Conservation (phyloP, 23 tunicate genomes). For the Oikopleura dioica region DNA sequence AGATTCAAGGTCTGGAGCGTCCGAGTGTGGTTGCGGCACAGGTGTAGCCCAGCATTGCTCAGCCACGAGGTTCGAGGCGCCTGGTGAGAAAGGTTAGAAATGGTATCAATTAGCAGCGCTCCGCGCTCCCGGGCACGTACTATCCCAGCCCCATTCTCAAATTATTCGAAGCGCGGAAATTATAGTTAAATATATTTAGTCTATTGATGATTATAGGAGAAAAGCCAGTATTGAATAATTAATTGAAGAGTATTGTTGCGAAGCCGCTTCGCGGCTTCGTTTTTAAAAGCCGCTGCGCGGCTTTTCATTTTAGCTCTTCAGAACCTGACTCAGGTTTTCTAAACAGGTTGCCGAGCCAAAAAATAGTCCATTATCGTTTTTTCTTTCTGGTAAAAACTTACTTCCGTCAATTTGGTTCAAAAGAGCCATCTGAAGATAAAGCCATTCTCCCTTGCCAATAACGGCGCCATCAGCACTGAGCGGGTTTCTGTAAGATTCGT, state of each 20-base stretch:
- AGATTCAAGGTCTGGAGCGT: background rate
- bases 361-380: too few relatives aligned
- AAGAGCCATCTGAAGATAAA: constrained; percentile 1
- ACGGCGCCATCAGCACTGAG: background rate
- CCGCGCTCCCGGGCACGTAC: too few relatives aligned
- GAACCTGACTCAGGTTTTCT: too few relatives aligned
- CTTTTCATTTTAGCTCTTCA: too few relatives aligned
- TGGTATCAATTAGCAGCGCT: background rate
- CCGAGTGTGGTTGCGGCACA: constrained; percentile 12
- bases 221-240: too few relatives aligned
- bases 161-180: background rate
- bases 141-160: too few relatives aligned
- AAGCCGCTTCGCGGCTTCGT: too few relatives aligned
- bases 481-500: background rate
- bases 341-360: too few relatives aligned
- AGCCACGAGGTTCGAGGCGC: constrained; percentile 2
- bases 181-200: background rate
- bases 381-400: background rate
- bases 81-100: background rate
- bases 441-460: constrained; percentile 5
- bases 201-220: too few relatives aligned
- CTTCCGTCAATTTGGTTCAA: constrained; percentile 10
- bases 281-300: too few relatives aligned
- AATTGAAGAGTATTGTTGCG: too few relatives aligned
- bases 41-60: constrained; percentile 14